Evolutionary conservation across 2,888 invertebrate genomes (phyloP).

Genomic region (Iphiclides podalirius): DNA sequence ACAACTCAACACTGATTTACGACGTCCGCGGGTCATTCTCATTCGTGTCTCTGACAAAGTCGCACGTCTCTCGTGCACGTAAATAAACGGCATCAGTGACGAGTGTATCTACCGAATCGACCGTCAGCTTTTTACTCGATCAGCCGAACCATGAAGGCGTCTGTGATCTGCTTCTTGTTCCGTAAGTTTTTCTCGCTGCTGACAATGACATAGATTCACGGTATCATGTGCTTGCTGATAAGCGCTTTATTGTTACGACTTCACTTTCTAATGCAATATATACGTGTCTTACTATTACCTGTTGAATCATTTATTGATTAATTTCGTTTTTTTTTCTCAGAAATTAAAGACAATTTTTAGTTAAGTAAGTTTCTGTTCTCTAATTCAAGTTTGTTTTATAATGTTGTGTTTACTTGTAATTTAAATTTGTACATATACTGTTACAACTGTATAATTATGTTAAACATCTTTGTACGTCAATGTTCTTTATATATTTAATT

Average conservation of each 20-base stretch:
- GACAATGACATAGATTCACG: conserved; percentile 27
- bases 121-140: neutral
- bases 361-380: no score
- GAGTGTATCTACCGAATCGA: neutral
- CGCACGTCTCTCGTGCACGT: neutral
- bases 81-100: neutral
- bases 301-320: no score
- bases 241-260: neutral
- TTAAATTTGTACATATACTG: no score
- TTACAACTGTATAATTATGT: no score
- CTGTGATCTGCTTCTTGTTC: conserved; percentile 41
- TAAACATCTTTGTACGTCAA: no score
- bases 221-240: conserved; percentile 12
- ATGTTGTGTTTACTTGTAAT: no score
- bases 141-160: conserved; percentile 45
- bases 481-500: no score
- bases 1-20: conserved; percentile 7
- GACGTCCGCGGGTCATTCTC: conserved; percentile 18
- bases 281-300: no score
- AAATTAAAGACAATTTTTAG: no score
- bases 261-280: conserved; percentile 2
- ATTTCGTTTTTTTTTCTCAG: no score
- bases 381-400: no score
- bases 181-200: conserved; percentile 41
- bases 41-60: conserved; percentile 2